Percentiles rank a stretch among this genome's conserved stretches.
These are phyloP conservation scores for Nesoenas mayeri DNA, from an alignment of 2,113 vertebrate species.

Conservation along the genomic window DNA sequence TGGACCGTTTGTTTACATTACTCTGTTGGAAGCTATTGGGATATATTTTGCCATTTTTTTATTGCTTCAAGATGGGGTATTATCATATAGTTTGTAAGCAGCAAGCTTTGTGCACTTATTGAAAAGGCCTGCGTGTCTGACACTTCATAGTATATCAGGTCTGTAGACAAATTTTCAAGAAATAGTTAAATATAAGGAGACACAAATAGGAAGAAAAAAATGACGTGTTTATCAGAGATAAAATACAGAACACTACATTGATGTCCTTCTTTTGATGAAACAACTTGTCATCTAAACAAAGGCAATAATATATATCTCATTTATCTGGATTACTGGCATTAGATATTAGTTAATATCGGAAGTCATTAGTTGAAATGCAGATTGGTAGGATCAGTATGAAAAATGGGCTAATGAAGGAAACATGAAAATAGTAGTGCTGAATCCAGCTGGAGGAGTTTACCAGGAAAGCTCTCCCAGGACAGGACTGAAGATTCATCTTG, in stretches of 20 bases:
- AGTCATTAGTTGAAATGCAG: not conserved
- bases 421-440: not conserved
- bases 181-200: not conserved
- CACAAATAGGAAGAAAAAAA: not conserved
- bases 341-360: not conserved
- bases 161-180: not conserved
- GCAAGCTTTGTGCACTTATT: not conserved
- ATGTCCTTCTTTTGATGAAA: not conserved
- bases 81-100: not conserved
- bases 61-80: slow-evolving; percentile 49
- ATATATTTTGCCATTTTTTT: slow-evolving; percentile 27
- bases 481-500: not conserved
- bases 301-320: not conserved
- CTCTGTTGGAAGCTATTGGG: slow-evolving; percentile 15
- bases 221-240: not conserved
- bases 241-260: not conserved
- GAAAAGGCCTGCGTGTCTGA: not conserved
- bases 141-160: not conserved
- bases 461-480: not conserved
- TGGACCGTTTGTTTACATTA: slow-evolving; percentile 29
- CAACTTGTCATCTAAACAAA: not conserved
- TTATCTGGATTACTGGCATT: not conserved
- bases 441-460: not conserved
- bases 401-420: not conserved
- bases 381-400: not conserved